Evolutionary conservation across 2,888 invertebrate genomes (phyloP).

Genomic region (Drosophila quinaria): DNA sequence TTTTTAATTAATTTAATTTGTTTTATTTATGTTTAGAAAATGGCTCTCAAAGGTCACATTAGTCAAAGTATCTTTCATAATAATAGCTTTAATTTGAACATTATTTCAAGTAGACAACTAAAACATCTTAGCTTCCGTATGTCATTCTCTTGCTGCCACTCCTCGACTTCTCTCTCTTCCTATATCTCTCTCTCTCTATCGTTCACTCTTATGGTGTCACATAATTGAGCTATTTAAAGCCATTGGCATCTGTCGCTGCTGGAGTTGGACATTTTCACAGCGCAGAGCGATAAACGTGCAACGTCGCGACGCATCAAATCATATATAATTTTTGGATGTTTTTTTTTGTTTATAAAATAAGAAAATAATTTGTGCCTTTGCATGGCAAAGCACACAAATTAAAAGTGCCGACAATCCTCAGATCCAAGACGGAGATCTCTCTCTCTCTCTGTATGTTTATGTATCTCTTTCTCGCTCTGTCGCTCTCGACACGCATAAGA

Average conservation of each 20-base stretch:
- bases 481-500: constrained; percentile 43
- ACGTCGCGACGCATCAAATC: constrained; percentile 54
- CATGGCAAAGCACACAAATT: constrained; percentile 56
- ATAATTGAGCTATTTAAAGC: constrained; percentile 40
- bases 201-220: constrained; percentile 14
- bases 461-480: not conserved
- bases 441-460: not conserved
- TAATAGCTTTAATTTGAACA: not conserved
- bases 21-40: no score
- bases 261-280: constrained; percentile 24
- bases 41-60: not conserved
- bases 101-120: constrained; percentile 3
- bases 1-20: no score
- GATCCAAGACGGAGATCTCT: constrained; percentile 9
- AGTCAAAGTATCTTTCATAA: not conserved
- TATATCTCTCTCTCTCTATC: not conserved
- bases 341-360: constrained; percentile 8
- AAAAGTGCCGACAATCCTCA: constrained; percentile 44
- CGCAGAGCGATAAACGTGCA: constrained; percentile 28
- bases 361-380: constrained; percentile 55
- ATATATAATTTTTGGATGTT: constrained; percentile 71
- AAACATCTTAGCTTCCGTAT: constrained; percentile 15
- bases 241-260: constrained; percentile 7
- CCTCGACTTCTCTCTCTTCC: not conserved
- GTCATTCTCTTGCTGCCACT: not conserved